phyloP scores from a whole-genome alignment of 2,888 invertebrate species.

The Leptothorax acervorum region DNA sequence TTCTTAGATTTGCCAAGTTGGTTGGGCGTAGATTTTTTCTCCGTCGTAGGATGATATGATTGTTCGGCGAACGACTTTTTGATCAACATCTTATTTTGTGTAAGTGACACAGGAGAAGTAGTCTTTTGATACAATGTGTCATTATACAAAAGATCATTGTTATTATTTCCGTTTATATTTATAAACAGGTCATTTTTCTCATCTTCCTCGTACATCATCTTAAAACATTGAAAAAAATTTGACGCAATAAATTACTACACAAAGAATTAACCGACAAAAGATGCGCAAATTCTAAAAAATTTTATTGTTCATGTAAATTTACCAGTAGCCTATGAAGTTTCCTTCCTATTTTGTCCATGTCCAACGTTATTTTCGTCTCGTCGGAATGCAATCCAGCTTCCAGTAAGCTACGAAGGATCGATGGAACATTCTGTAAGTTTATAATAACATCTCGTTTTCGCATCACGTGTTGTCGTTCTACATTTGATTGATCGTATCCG shows the following conservation, averaged over 20 bases:
- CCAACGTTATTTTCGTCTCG: slow-evolving; percentile 76
- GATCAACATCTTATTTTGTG: neutral
- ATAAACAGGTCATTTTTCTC: slow-evolving; percentile 70
- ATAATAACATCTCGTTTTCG: slow-evolving; percentile 73
- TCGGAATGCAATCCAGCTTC: slow-evolving; percentile 79
- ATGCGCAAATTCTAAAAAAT: neutral
- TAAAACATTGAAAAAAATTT: slow-evolving; percentile 40
- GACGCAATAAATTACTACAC: neutral
- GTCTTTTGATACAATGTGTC: slow-evolving; percentile 6
- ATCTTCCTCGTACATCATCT: slow-evolving; percentile 78
- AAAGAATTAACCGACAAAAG: neutral
- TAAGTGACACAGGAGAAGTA: neutral
- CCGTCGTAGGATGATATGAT: neutral
- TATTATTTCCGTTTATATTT: slow-evolving; percentile 71
- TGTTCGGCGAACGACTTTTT: neutral
- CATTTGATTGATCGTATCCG: slow-evolving; percentile 73
- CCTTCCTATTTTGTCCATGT: slow-evolving; percentile 78
- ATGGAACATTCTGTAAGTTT: slow-evolving; percentile 78
- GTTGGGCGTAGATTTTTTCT: neutral
- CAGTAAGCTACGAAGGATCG: slow-evolving; percentile 75
- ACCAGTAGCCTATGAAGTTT: slow-evolving; percentile 79
- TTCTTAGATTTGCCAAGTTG: slow-evolving; percentile 2
- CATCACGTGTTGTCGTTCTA: slow-evolving; percentile 75
- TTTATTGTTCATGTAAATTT: slow-evolving; percentile 17
- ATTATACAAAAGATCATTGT: slow-evolving; percentile 40